These are phyloP conservation scores for Neostethus bicornis DNA, from an alignment of 2,797 vertebrate species.

Conservation along the genomic window DNA sequence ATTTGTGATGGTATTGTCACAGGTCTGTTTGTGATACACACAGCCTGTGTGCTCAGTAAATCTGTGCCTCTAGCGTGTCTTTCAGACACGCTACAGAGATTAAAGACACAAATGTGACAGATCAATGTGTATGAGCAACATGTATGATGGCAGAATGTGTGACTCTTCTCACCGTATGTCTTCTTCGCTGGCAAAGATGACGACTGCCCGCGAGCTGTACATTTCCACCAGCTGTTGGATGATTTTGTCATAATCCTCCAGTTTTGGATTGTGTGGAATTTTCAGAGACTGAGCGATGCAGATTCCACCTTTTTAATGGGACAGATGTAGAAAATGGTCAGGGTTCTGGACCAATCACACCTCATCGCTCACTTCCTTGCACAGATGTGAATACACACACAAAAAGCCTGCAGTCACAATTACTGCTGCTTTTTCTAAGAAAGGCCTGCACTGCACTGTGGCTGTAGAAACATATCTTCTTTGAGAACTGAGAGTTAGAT, in stretches of 20 bases:
- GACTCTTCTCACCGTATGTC: constrained; percentile 87
- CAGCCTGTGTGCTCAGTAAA: constrained; percentile 37
- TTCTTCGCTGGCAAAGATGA: constrained; percentile 93
- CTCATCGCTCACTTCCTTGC: constrained; percentile 28
- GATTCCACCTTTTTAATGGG: constrained; percentile 84
- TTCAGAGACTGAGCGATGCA: constrained; percentile 95
- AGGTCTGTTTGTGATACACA: constrained; percentile 62
- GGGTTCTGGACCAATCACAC: constrained; percentile 36
- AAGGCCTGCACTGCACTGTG: constrained; percentile 30
- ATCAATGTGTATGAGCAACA: constrained; percentile 39
- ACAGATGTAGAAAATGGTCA: constrained; percentile 55
- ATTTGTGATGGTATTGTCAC: constrained; percentile 59
- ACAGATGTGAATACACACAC: constrained; percentile 7
- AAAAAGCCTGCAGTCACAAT: constrained; percentile 46
- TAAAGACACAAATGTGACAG: constrained; percentile 54
- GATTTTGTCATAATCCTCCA: constrained; percentile 89
- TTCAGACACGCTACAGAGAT: constrained; percentile 58
- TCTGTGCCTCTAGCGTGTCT: constrained; percentile 59
- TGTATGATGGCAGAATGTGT: constrained; percentile 32
- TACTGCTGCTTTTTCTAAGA: constrained; percentile 23
- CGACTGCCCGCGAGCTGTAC: constrained; percentile 87
- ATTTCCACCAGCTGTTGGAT: constrained; percentile 91
- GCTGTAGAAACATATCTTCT: constrained; percentile 44
- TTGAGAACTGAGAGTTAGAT: constrained; percentile 43
- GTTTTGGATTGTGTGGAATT: constrained; percentile 89